phyloP scores from a whole-genome alignment of 1,140 invertebrate species.

The Thereuonema tuberculata region DNA sequence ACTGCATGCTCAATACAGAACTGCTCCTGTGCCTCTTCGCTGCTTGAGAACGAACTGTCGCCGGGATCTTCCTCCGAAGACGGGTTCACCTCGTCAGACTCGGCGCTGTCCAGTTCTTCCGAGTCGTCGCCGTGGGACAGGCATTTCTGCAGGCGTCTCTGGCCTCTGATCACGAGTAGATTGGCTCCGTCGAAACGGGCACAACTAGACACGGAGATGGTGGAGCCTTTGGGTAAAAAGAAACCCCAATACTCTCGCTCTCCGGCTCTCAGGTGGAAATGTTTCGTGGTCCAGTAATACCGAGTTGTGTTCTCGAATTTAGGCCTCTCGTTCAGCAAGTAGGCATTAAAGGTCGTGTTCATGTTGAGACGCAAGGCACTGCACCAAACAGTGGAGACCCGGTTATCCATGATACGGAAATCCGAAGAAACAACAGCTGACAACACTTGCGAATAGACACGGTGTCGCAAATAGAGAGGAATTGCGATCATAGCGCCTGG shows the following conservation, averaged over 20 bases:
- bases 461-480: slow-evolving; percentile 9
- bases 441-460: not conserved
- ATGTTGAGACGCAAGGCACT: not conserved
- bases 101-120: not conserved
- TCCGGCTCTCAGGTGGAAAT: not conserved
- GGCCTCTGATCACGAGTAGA: slow-evolving; percentile 2
- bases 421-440: slow-evolving; percentile 3
- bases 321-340: slow-evolving; percentile 1
- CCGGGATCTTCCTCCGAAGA: slow-evolving; percentile 4
- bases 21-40: slow-evolving; percentile 4
- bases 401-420: slow-evolving; percentile 1
- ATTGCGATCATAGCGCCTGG: not conserved
- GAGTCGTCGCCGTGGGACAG: not conserved
- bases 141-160: slow-evolving; percentile 2
- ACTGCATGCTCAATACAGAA: not conserved
- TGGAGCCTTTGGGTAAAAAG: slow-evolving; percentile 8
- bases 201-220: not conserved
- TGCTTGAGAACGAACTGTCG: slow-evolving; percentile 10
- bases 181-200: slow-evolving; percentile 2
- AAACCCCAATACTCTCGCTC: slow-evolving; percentile 12
- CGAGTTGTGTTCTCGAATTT: slow-evolving; percentile 6
- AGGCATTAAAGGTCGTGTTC: slow-evolving; percentile 11
- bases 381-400: slow-evolving; percentile 8
- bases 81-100: too few relatives aligned
- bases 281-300: slow-evolving; percentile 7